These are phyloP conservation scores for Hemaris fuciformis DNA, from an alignment of 2,888 invertebrate species.

Conservation along the genomic window DNA sequence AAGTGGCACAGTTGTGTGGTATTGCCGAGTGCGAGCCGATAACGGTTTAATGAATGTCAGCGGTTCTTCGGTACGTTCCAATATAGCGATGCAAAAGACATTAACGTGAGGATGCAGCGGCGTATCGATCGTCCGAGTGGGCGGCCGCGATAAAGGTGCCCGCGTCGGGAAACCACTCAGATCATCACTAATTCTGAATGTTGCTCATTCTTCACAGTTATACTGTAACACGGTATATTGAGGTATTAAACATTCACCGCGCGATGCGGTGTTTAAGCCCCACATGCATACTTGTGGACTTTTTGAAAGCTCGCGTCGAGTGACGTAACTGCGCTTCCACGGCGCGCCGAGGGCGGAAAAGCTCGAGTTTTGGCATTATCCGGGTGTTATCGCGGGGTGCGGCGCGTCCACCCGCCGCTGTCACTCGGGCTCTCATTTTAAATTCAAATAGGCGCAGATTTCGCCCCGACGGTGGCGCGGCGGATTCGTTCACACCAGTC, in stretches of 20 bases:
- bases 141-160: constrained; percentile 1
- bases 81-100: constrained; percentile 45
- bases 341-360: constrained; percentile 20
- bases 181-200: constrained; percentile 1
- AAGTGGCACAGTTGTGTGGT: background rate
- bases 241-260: constrained; percentile 6
- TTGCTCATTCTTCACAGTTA: background rate
- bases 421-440: constrained; percentile 43
- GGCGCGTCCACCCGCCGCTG: constrained; percentile 42
- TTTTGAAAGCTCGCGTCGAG: constrained; percentile 33
- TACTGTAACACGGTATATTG: background rate
- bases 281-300: constrained; percentile 29
- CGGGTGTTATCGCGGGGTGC: constrained; percentile 49
- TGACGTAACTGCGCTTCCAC: constrained; percentile 42
- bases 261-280: background rate
- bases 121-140: constrained; percentile 24
- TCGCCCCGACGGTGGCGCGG: constrained; percentile 31
- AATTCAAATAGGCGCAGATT: constrained; percentile 57
- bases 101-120: constrained; percentile 39
- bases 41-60: constrained; percentile 20
- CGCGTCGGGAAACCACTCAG: background rate
- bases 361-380: constrained; percentile 32
- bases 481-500: background rate
- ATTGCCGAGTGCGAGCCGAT: background rate
- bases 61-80: constrained; percentile 28